Evolutionary conservation across 2,888 invertebrate genomes (phyloP).

Genomic region (Trachelus tabidus): DNA sequence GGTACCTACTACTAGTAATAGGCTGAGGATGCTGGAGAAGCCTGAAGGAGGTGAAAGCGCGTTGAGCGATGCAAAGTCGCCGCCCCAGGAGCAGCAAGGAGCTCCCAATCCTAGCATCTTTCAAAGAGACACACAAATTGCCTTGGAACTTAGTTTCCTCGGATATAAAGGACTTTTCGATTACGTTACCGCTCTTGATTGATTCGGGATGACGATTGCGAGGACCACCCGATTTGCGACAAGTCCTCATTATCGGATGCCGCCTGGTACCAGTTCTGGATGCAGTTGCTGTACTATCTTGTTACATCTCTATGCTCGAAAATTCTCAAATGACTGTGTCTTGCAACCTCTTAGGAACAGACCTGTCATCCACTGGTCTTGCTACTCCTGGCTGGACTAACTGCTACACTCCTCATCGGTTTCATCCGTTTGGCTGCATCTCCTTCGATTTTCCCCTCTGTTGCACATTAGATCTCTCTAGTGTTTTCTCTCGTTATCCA

Average conservation of each 20-base stretch:
- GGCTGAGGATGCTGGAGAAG: conserved; percentile 6
- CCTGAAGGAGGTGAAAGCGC: conserved; percentile 24
- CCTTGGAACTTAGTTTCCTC: conserved; percentile 63
- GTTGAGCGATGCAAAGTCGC: conserved; percentile 57
- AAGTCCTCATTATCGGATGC: background rate
- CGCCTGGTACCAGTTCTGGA: background rate
- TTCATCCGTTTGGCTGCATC: background rate
- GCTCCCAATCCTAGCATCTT: conserved; percentile 39
- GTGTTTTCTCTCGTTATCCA: background rate
- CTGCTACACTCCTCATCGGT: background rate
- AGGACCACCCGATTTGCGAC: conserved; percentile 32
- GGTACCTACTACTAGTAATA: background rate
- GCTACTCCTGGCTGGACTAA: background rate
- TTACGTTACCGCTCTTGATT: conserved; percentile 62
- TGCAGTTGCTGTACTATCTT: background rate
- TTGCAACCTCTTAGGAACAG: background rate
- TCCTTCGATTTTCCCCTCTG: background rate
- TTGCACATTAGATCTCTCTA: background rate
- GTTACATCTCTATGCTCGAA: too few relatives aligned
- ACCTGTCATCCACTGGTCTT: background rate
- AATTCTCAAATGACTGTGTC: too few relatives aligned
- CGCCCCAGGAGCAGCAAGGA: conserved; percentile 17
- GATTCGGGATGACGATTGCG: conserved; percentile 58
- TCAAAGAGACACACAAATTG: conserved; percentile 65
- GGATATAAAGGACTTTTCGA: conserved; percentile 63